A percentile compares a stretch with the other conserved stretches of the same genome.
Evolutionary conservation across 1,140 invertebrate species (phyloP).

Genomic region (Andrena cerasifolii): DNA sequence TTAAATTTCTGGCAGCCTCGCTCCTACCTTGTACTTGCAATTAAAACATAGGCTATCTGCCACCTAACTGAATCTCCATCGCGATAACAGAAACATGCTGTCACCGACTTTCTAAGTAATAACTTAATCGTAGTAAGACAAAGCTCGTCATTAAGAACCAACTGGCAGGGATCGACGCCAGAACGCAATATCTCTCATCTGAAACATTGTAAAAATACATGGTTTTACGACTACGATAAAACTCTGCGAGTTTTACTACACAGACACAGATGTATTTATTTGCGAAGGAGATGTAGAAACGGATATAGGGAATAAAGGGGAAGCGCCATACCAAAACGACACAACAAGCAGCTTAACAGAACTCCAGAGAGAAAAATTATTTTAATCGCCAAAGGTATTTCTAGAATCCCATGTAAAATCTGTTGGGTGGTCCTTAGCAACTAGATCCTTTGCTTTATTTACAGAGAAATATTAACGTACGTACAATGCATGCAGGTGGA

Average conservation of each 20-base stretch:
- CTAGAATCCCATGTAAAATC: not conserved
- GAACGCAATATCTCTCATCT: conserved; percentile 88
- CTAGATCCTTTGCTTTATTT: conserved; percentile 19
- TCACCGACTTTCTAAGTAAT: conserved; percentile 77
- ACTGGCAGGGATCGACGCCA: conserved; percentile 88
- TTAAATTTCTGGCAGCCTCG: not conserved
- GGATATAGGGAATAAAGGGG: no score
- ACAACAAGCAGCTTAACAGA: no score
- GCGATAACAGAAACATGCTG: conserved; percentile 39
- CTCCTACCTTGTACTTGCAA: conserved; percentile 17
- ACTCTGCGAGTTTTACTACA: no score
- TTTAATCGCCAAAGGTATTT: not conserved
- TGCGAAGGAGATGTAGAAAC: no score
- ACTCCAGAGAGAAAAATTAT: no score
- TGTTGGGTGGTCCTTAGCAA: not conserved
- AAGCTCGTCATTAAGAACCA: conserved; percentile 87
- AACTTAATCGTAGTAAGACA: conserved; percentile 83
- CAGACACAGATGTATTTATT: no score
- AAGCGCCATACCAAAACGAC: no score
- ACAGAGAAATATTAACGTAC: conserved; percentile 6
- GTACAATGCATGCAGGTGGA: not conserved
- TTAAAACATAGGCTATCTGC: conserved; percentile 53
- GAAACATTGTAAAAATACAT: conserved; percentile 74
- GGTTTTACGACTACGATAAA: not conserved
- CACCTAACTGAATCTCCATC: conserved; percentile 35